Base-by-base conservation (phyloP, 2,888 invertebrate species). In the Hydropsyche betteni region DNA sequence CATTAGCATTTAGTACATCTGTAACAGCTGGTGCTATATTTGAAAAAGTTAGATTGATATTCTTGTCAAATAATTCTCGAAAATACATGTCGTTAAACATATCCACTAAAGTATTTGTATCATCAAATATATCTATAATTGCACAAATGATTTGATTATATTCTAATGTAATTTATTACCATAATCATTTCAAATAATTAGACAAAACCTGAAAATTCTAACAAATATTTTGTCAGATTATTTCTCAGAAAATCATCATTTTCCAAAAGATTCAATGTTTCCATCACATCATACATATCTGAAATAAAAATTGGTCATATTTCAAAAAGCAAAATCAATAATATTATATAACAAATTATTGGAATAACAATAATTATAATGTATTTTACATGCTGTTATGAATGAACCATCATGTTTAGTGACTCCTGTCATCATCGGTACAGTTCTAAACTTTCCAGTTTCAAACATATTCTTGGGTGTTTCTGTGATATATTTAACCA, bases 361-460 rank as follows among this genome's bases (percentile, higher is more conserved):
- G 58, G 2, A 58, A 58, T 36, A n/a, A 68, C 24, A 44, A 12
- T 24, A 24, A 64, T 36, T 61, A 4, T 64, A 14, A 44, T 6
- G 55, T 36, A 24, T 24, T 24, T 81, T 80, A 87, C 88, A 81
- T 75, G 85, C 84, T 70, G 86, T 79, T 16, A 85, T 80, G 80
- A 85, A 86, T 12, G 85, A 82, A 1, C 88, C 88, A 80, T 88
- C 88, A 77, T 87, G 84, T 79, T 85, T 84, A 0, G 86, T 86
- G 8, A 85, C 84, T 3, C 88, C 88, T 12, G 84, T 84, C 82
- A 88, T 82, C 61, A 87, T 81, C 0, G 86, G 84, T 34, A 87
- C 84, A 77, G 84, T 84, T 0, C 82, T 82, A 75, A 80, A 81
- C 14, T 79, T 75, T 58, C 82, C 83, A 33, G 79, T 77, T 68